Base-by-base conservation (phyloP, 2,797 vertebrate genomes). In the Sternotherus odoratus region DNA sequence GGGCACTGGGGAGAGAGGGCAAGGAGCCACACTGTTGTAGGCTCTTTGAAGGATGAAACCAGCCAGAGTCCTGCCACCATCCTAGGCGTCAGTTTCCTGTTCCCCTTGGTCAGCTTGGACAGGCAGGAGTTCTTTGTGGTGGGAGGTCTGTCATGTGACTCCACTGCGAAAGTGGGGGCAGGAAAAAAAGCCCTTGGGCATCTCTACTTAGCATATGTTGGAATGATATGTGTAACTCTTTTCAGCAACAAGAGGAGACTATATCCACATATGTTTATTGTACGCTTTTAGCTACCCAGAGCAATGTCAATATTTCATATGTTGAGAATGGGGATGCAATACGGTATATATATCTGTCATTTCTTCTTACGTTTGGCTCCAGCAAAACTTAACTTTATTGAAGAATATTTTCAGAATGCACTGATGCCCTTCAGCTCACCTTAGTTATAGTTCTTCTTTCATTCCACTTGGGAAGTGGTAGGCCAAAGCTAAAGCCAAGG, bases 351-450 rank as follows among this genome's bases (percentile, higher is more conserved):
- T 57, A 79, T 95, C 39, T 72, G 82, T 28, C 1, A 6, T 74
- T 85, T 66, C 82, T 90, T 80, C n/a, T 92, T 92, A 92, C 51
- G 43, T 6, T 26, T 48, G 84, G 49, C 94, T 87, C 39, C 4
- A 53, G 78, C 66, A 80, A 90, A 90, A 93, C 15, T 83, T 51
- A 57, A 56, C 50, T 79, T 92, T 93, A 33, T 12, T 69, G 77
- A 93, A 93, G 39, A 50, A 93, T 84, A 15, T 66, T 84, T 95
- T 91, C 50, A 81, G 88, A 95, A 88, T 46, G 60, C 28, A 17
- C 28, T 77, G 7, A 19, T 95, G 91, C 93, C 92, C 95, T 97
- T 96, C 85, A 84, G 33, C 86, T 96, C 92, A 94, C 91, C 90
- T 96, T 63, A 80, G 72, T 56, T 91, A 79, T 49, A 92, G 90